Percentiles rank a stretch among this genome's conserved stretches.
These are phyloP conservation scores for Frankliniella intonsa DNA, from an alignment of 2,888 invertebrate species.

Conservation along the genomic window DNA sequence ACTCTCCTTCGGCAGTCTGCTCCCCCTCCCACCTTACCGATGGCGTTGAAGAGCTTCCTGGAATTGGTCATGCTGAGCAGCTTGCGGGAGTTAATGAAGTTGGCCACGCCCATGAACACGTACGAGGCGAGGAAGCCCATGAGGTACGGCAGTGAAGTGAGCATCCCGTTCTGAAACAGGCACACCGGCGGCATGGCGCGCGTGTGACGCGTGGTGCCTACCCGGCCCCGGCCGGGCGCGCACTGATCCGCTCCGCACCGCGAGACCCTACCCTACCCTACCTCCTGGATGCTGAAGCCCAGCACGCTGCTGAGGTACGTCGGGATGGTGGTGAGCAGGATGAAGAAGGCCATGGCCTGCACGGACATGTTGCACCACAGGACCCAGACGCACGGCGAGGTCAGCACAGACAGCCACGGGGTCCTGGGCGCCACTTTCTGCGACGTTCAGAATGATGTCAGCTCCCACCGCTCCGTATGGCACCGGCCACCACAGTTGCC, in stretches of 20 bases:
- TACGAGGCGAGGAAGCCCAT: background rate
- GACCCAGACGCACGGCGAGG: background rate
- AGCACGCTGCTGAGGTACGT: conserved; percentile 4
- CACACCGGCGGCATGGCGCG: background rate
- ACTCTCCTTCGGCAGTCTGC: too few relatives aligned
- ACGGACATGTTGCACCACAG: background rate
- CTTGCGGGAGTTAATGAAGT: background rate
- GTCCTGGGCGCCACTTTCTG: background rate
- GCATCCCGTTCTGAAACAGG: background rate
- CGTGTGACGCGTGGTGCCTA: background rate
- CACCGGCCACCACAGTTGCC: background rate
- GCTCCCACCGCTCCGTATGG: background rate
- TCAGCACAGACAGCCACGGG: background rate
- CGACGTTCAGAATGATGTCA: background rate
- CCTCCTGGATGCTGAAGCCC: background rate
- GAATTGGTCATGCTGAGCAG: background rate
- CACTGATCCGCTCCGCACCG: too few relatives aligned
- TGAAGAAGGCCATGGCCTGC: background rate
- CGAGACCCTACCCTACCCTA: background rate
- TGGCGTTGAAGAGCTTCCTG: conserved; percentile 7
- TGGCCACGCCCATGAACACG: background rate
- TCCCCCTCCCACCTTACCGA: background rate
- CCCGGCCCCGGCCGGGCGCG: background rate
- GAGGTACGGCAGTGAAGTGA: conserved; percentile 1
- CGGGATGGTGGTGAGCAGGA: background rate